These are phyloP conservation scores for Lepidurus arcticus DNA, from an alignment of 1,140 invertebrate species.

Conservation along the genomic window DNA sequence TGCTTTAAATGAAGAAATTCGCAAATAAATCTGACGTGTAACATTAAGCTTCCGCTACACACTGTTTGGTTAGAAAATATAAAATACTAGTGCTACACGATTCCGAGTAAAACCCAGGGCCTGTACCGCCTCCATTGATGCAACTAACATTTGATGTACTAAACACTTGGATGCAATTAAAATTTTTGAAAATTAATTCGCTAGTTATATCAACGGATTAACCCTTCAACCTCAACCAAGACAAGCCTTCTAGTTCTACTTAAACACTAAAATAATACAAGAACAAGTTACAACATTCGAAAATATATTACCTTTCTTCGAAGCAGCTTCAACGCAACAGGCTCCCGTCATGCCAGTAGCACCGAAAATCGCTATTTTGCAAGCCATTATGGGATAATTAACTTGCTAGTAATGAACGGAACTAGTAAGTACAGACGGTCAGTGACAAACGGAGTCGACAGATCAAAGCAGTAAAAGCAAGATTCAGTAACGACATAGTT, in stretches of 20 bases:
- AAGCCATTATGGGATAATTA: background rate
- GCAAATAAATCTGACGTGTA: background rate
- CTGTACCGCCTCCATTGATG: no score
- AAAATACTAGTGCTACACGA: no score
- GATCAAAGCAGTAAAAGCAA: background rate
- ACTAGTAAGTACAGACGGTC: background rate
- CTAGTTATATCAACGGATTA: no score
- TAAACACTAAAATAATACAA: background rate
- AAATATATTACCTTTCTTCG: background rate
- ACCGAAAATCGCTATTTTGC: conserved; percentile 28
- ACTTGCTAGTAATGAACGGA: background rate
- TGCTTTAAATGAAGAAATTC: background rate
- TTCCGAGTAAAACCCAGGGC: no score
- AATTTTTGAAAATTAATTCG: no score
- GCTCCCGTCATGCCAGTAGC: conserved; percentile 24
- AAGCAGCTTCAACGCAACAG: conserved; percentile 9
- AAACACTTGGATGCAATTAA: no score
- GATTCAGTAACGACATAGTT: no score
- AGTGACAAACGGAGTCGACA: background rate
- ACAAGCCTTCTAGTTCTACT: no score
- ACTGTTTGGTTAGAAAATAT: no score
- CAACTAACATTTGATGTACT: no score
- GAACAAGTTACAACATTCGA: background rate
- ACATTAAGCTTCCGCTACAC: background rate
- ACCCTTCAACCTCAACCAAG: no score